A percentile compares a stretch with the other conserved stretches of the same genome.
These are phyloP conservation scores for Meiosimyza decipiens DNA, from an alignment of 2,888 invertebrate genomes.

Conservation along the genomic window DNA sequence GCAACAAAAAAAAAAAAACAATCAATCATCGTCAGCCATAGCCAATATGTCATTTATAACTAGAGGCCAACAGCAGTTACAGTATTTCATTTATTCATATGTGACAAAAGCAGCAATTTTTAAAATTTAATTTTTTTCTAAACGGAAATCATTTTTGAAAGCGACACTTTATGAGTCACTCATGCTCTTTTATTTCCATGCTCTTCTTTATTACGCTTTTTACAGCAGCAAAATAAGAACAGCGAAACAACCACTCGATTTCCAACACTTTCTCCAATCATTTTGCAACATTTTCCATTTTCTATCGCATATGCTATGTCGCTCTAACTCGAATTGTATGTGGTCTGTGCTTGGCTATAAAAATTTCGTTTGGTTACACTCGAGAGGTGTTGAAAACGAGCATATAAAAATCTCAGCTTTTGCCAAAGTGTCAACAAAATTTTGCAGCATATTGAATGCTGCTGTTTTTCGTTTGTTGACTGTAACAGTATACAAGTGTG, in stretches of 20 bases:
- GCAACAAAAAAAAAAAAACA: neutral
- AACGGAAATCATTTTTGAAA: too few species aligned
- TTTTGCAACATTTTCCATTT: constrained; percentile 8
- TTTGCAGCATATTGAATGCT: neutral
- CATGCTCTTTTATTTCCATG: neutral
- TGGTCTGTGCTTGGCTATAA: too few species aligned
- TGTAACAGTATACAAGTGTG: too few species aligned
- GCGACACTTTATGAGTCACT: too few species aligned
- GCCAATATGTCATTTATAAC: constrained; percentile 27
- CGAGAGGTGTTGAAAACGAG: constrained; percentile 30
- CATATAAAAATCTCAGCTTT: constrained; percentile 9
- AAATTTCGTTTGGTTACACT: constrained; percentile 8
- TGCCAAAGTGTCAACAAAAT: constrained; percentile 15
- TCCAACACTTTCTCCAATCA: neutral
- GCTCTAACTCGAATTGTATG: neutral
- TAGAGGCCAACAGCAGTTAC: constrained; percentile 4
- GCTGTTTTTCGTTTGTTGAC: neutral
- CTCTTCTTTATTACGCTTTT: neutral
- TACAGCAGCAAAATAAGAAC: too few species aligned
- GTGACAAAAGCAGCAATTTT: constrained; percentile 16
- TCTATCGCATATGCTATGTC: constrained; percentile 27
- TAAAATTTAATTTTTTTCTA: neutral
- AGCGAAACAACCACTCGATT: too few species aligned
- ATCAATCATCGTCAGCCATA: constrained; percentile 31
- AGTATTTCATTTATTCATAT: constrained; percentile 24